These are phyloP conservation scores for cat (Felis catus) DNA, from an alignment of 2,113 vertebrate genomes.

Conservation along the genomic window F.catus_Fca126_mat1.0 CM031419.1:53199501-53200000, in stretches of 20 bases:
- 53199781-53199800: background rate
- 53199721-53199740: background rate
- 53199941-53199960: background rate
- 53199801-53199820: background rate
- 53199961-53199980: background rate
- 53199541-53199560: background rate
- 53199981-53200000: background rate
- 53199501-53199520: background rate
- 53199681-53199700: background rate
- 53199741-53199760: background rate
- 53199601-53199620: background rate
- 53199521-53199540: background rate
- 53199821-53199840: background rate
- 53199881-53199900: background rate
- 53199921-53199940: background rate
- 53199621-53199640: conserved; percentile 10
- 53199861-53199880: background rate
- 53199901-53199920: background rate
- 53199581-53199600: background rate
- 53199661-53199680: background rate
- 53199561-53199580: background rate
- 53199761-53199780: background rate
- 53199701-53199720: background rate
- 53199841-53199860: background rate
- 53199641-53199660: background rate